Evolutionary conservation across 2,888 invertebrate species (phyloP).

Genomic region (Pecten maximus): DNA sequence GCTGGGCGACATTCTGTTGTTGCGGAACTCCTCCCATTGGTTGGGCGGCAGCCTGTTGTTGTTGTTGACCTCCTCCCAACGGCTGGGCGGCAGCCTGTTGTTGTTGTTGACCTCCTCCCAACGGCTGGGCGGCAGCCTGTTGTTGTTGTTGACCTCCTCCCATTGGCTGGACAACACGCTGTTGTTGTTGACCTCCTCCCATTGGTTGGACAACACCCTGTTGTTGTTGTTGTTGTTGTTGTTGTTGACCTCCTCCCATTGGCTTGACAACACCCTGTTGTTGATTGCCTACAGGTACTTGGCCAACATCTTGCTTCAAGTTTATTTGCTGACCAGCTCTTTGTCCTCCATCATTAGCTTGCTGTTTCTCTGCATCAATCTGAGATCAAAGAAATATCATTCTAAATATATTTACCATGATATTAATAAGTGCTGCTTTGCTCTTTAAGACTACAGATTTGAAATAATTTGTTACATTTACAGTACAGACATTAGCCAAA

Average conservation of each 20-base stretch:
- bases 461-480: too few relatives aligned
- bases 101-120: neutral
- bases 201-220: neutral
- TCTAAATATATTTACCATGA: too few relatives aligned
- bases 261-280: neutral
- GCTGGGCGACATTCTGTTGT: neutral
- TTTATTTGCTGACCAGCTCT: neutral
- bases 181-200: neutral
- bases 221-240: neutral
- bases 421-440: too few relatives aligned
- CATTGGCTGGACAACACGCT: neutral
- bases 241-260: neutral
- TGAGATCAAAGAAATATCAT: neutral
- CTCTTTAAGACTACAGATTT: too few relatives aligned
- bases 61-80: neutral
- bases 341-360: neutral
- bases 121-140: neutral
- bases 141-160: neutral
- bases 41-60: neutral
- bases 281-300: neutral
- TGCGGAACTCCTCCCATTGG: neutral
- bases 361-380: slow-evolving; percentile 14
- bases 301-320: neutral
- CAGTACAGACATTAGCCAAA: too few relatives aligned
- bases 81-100: neutral